Percentiles rank a stretch among this genome's conserved stretches.
phyloP scores from a whole-genome alignment of 2,113 vertebrate species.

The Cricetomys ansorgei region DNA sequence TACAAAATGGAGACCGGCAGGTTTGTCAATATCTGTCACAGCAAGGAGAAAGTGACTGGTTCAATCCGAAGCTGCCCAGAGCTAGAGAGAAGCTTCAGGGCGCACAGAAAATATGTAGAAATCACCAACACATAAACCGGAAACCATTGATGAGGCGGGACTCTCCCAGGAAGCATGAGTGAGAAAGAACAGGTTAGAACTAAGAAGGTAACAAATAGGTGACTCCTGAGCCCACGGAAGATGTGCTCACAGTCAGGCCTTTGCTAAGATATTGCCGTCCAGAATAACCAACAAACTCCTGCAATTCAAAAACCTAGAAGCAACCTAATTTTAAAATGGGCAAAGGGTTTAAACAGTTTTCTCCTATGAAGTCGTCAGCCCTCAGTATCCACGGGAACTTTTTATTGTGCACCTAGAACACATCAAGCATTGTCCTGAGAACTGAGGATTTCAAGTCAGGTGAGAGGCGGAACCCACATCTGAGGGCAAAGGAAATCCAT shows the following conservation, averaged over 20 bases:
- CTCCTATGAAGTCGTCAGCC: neutral
- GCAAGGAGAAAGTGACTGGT: neutral
- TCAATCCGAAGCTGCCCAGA: neutral
- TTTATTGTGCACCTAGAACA: neutral
- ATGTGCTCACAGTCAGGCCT: neutral
- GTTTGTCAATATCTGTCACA: neutral
- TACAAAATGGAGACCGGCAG: neutral
- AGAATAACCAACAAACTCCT: neutral
- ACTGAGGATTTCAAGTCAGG: neutral
- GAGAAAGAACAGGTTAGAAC: neutral
- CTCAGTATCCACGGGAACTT: neutral
- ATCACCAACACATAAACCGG: neutral
- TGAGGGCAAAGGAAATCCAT: neutral
- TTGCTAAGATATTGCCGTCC: neutral
- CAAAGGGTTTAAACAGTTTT: neutral
- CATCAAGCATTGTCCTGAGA: neutral
- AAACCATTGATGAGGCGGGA: no score
- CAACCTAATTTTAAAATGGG: neutral
- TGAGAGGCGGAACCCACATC: no score
- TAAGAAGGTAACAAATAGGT: neutral
- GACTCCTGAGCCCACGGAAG: neutral
- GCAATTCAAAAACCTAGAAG: neutral
- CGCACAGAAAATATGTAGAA: neutral
- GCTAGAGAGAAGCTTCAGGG: neutral
- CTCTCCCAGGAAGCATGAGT: neutral